These are phyloP conservation scores for Drosophila melanogaster DNA, from an alignment of 1,140 invertebrate species.

Conservation along the genomic window Release_6_plus_ISO1_MT NT_037436.4:21862501-21863000, in stretches of 20 bases:
- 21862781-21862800: constrained; percentile 3
- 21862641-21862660: constrained; percentile 23
- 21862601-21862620: not conserved
- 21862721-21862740: constrained; percentile 67
- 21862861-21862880: not conserved
- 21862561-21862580: too few species aligned
- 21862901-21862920: too few species aligned
- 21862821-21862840: constrained; percentile 12
- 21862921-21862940: too few species aligned
- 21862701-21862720: constrained; percentile 47
- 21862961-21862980: too few species aligned
- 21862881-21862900: not conserved
- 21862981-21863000: too few species aligned
- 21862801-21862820: constrained; percentile 42
- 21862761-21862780: constrained; percentile 63
- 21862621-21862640: constrained; percentile 27
- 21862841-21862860: constrained; percentile 10
- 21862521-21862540: too few species aligned
- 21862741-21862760: constrained; percentile 57
- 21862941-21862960: too few species aligned
- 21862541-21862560: too few species aligned
- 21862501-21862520: too few species aligned
- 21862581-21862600: not conserved
- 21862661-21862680: constrained; percentile 26
- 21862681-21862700: constrained; percentile 7